A percentile compares a stretch with the other conserved stretches of the same genome.
Conservation (phyloP, 2,888 invertebrate genomes). For the Melangyna quadrimaculata region DNA sequence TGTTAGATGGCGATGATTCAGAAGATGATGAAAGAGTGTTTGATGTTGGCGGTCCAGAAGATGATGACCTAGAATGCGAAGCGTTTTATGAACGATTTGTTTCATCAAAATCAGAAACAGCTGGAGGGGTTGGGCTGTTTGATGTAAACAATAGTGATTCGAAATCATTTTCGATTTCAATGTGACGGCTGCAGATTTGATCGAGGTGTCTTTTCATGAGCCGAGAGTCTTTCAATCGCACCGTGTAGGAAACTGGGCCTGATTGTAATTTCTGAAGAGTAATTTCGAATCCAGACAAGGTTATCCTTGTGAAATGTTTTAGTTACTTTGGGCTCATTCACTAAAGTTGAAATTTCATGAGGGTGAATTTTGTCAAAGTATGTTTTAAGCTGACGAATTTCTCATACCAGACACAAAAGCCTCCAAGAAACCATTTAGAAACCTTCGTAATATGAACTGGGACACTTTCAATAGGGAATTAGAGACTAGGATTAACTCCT, state of each 20-base stretch:
- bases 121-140: no score
- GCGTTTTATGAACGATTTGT: no score
- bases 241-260: background rate
- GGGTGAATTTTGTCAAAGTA: background rate
- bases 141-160: background rate
- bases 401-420: no score
- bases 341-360: background rate
- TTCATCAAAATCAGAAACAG: no score
- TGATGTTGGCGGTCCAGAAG: background rate
- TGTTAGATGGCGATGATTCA: no score
- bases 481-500: no score
- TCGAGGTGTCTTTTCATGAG: background rate
- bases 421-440: no score
- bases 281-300: conserved; percentile 23
- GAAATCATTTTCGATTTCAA: background rate
- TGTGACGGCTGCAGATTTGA: background rate
- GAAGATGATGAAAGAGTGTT: background rate
- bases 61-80: background rate
- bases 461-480: no score
- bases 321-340: no score
- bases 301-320: background rate
- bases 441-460: no score
- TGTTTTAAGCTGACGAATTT: background rate
- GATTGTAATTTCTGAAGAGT: background rate
- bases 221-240: background rate